Percentiles rank a stretch among this genome's conserved stretches.
Conservation (phyloP, 2,888 invertebrate genomes). For the Cryptosula pallasiana region DNA sequence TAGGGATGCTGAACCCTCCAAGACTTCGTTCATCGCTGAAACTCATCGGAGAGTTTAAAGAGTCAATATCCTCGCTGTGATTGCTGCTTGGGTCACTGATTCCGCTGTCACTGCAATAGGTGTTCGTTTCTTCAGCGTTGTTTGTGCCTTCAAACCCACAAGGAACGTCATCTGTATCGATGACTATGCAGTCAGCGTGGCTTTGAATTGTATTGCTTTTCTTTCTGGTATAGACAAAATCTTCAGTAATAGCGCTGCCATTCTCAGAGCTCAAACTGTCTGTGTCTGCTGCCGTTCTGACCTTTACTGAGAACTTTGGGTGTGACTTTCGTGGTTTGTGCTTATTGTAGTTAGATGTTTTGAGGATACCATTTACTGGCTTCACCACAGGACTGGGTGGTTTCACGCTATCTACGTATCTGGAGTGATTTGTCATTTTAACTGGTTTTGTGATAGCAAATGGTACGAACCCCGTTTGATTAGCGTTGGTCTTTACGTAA, state of each 20-base stretch:
- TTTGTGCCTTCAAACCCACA: not conserved
- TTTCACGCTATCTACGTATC: not conserved
- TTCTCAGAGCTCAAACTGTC: conserved; percentile 17
- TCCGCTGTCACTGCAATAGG: conserved; percentile 22
- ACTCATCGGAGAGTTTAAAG: not conserved
- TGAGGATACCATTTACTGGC: conserved; percentile 11
- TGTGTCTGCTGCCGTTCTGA: conserved; percentile 16
- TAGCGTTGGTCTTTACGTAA: not conserved
- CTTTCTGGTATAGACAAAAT: conserved; percentile 17
- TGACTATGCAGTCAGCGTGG: conserved; percentile 22
- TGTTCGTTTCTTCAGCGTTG: conserved; percentile 1
- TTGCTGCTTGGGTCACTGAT: conserved; percentile 24
- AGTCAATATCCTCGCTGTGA: conserved; percentile 15
- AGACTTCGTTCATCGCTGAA: not conserved
- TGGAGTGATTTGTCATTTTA: not conserved
- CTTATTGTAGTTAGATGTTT: not conserved
- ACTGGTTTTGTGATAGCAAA: conserved; percentile 24
- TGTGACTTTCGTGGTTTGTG: not conserved
- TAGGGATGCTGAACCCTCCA: not conserved
- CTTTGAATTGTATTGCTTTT: not conserved
- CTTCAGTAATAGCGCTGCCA: not conserved
- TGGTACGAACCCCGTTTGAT: conserved; percentile 4
- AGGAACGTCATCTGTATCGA: conserved; percentile 16
- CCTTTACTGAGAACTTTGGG: conserved; percentile 18
- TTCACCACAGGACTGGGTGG: not conserved